Conservation (phyloP, 1,140 invertebrate species). For the Aricia agestis region DNA sequence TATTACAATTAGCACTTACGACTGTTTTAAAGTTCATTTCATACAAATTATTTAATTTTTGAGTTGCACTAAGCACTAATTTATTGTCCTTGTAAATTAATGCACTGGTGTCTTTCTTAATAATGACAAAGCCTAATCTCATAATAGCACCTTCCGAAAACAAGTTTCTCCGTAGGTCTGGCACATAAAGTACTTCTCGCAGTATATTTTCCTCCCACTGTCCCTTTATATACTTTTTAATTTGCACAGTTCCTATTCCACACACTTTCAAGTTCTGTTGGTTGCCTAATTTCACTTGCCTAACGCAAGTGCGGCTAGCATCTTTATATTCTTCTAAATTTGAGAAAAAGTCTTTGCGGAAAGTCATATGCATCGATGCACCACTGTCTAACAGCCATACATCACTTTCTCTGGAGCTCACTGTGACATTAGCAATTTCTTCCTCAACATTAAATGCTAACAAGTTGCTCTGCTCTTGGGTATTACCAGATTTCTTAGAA, state of each 20-base stretch:
- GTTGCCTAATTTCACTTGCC: slow-evolving; percentile 35
- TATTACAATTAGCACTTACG: background rate
- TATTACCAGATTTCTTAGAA: background rate
- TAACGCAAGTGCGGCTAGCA: slow-evolving; percentile 14
- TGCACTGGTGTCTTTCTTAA: slow-evolving; percentile 28
- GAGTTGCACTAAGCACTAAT: slow-evolving; percentile 27
- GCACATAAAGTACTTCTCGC: slow-evolving; percentile 41
- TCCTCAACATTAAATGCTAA: slow-evolving; percentile 21
- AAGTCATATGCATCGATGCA: slow-evolving; percentile 44
- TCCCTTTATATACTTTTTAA: slow-evolving; percentile 37
- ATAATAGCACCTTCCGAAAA: slow-evolving; percentile 44
- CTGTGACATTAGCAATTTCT: background rate
- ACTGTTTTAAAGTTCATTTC: slow-evolving; percentile 31
- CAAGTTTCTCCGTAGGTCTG: slow-evolving; percentile 37
- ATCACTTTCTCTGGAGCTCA: background rate
- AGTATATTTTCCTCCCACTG: slow-evolving; percentile 35
- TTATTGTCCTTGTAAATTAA: slow-evolving; percentile 32
- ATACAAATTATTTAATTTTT: slow-evolving; percentile 33
- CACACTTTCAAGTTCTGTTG: slow-evolving; percentile 28
- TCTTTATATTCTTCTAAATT: slow-evolving; percentile 27
- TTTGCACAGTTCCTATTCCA: slow-evolving; percentile 26
- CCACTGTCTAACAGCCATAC: slow-evolving; percentile 50
- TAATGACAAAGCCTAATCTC: slow-evolving; percentile 29
- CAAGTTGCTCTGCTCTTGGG: slow-evolving; percentile 7
- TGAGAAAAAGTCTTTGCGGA: slow-evolving; percentile 30